Base-by-base conservation (phyloP, 1,140 invertebrate species). In the Brachionus paranguensis region DNA sequence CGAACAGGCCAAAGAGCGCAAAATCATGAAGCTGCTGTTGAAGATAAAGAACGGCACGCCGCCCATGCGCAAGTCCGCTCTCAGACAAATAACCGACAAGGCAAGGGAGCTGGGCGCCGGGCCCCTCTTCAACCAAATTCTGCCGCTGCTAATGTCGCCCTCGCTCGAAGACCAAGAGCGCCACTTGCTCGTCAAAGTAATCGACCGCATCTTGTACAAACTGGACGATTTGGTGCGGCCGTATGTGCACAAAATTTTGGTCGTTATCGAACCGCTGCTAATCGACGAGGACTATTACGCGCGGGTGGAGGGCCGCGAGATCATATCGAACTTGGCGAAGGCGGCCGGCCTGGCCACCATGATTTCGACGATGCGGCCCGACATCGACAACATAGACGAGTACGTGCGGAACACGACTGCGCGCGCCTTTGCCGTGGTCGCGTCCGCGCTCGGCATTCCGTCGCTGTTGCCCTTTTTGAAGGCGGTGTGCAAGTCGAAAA, bases 201-300 rank as follows among this genome's bases (percentile, higher is more conserved):
- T 99, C 86, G 97, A 99, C 89, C 91, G 98, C 50, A 97, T 99
- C 88, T 90, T 99, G 1, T 99, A 99, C 89, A 99, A 99, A 91
- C 89, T 99, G 55, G 98, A 99, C 87, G 98, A 99, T 90, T 91
- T 99, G 72, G 98, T 99, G 10, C 92, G 98, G 79, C 98, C 98
- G 0, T 99, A 99, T 88, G 98, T 99, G 2, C 97, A 99, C 90
- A 99, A 99, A 92, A 99, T 98, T 88, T 91, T 99, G 37, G 97
- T 99, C 0, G 98, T 99, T 1, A 99, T 99, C 89, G 97, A 99
- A 90, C 98, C 98, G 0, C 90, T 99, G 43, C 90, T 99, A 5
- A 99, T 99, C 89, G 98, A 99, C 89, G 98, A 99, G 92, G 98
- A 99, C 90, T 99, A 99, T 89, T 99, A 99, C 90, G 97, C 98